phyloP scores from a whole-genome alignment of 2,797 vertebrate species.

The Helarctos malayanus region DNA sequence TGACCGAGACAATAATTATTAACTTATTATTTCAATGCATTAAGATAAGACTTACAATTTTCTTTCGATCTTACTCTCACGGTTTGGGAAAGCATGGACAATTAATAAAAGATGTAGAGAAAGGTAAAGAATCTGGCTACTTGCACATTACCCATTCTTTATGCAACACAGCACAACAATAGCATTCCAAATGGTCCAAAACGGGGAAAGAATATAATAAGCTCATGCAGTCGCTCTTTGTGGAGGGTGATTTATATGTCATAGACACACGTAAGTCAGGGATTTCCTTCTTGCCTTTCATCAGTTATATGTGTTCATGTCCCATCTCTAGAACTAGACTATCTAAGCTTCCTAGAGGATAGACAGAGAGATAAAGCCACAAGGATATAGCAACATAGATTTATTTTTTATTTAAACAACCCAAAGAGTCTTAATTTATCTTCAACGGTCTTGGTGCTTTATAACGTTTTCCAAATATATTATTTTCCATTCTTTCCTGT shows the following conservation, averaged over 20 bases:
- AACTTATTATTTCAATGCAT: neutral
- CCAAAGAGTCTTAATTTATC: constrained; percentile 33
- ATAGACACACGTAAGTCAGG: neutral
- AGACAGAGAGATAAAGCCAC: neutral
- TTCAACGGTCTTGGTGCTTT: neutral
- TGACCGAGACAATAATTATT: neutral
- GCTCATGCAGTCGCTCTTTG: neutral
- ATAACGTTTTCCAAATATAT: neutral
- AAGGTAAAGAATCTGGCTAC: neutral
- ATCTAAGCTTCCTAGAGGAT: neutral
- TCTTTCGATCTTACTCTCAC: neutral
- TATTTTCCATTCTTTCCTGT: neutral
- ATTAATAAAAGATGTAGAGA: neutral
- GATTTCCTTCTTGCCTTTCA: neutral
- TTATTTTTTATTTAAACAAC: constrained; percentile 16
- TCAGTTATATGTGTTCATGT: neutral
- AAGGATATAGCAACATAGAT: neutral
- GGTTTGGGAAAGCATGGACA: neutral
- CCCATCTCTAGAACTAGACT: neutral
- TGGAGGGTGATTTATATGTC: neutral
- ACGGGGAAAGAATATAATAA: neutral
- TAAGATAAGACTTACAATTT: neutral
- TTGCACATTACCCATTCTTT: neutral
- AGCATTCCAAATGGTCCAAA: neutral
- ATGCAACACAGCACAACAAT: neutral